These are phyloP conservation scores for Panagrolaimus sp. DNA, from an alignment of 1,140 invertebrate species.

Conservation along the genomic window DNA sequence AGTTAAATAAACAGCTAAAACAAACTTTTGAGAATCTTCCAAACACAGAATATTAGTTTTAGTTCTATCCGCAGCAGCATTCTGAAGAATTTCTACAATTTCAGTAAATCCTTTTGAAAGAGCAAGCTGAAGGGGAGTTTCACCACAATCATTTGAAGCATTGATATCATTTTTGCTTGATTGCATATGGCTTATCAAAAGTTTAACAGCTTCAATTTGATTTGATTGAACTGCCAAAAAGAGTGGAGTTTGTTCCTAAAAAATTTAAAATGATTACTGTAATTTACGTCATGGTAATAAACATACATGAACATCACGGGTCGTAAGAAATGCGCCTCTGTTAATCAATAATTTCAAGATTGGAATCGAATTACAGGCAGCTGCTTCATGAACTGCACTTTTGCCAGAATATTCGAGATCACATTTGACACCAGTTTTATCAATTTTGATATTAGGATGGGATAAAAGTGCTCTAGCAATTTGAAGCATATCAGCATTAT, in stretches of 20 bases:
- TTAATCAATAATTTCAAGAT: neutral
- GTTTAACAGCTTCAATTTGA: neutral
- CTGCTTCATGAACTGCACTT: neutral
- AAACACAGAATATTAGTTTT: neutral
- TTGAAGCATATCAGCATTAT: neutral
- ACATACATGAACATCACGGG: neutral
- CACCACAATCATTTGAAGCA: neutral
- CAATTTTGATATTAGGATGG: neutral
- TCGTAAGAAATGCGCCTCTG: neutral
- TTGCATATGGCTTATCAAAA: neutral
- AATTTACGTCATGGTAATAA: neutral
- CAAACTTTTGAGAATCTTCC: neutral
- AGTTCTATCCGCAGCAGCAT: neutral
- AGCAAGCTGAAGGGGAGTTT: neutral
- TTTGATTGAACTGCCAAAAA: neutral
- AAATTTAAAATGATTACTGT: neutral
- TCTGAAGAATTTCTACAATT: neutral
- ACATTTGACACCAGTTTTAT: neutral
- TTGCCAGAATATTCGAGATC: neutral
- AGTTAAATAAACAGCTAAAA: neutral
- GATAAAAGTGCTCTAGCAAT: neutral
- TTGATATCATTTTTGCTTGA: neutral
- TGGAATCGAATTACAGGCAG: neutral
- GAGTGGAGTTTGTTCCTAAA: conserved; percentile 9
- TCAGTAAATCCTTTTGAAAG: too few species aligned